Evolutionary conservation across 2,113 vertebrate species (phyloP), one percentile per base, ranked within the genome.

Genomic region (Malaclemys terrapin): DNA sequence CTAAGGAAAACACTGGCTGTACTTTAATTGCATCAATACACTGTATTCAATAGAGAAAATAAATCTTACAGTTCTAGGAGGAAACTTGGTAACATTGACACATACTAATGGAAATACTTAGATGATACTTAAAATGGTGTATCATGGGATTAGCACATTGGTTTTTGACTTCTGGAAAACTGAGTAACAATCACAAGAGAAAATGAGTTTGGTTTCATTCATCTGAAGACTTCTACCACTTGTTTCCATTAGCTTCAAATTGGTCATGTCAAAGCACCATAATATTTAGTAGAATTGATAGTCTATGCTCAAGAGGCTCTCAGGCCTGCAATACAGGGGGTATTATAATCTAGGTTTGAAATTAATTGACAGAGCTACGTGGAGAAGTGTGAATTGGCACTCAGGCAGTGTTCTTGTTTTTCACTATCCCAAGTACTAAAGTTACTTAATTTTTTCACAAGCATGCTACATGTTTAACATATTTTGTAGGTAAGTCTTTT

Each of bases 71-170:
- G 25, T 3, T 82, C 86, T 86, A 69, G 56, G 92, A 50, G n/a
- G 8, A 89, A 16, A 35, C 49, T 86, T 0, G 0, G 6, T 52
- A 22, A 1, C n/a, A 79, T 20, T 87, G 56, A 57, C 35, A 89
- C 16, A 31, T 20, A 80, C 5, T 92, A 90, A 80, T 50, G 42
- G 57, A 90, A 89, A 75, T 79, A n/a, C 3, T 88, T 90, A 62
- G 7, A 38, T 75, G 65, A 1, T 4, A 80, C 76, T 88, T 62
- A 92, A 85, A 59, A 85, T 80, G 85, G 8, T 13, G 10, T 81
- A 13, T 93, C 24, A 72, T 27, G n/a, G 6, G 1, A 85, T 72
- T 87, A 89, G 17, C 0, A 1, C 16, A 75, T 5, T 52, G 24
- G 6, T 24, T 3, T 87, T 57, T 87, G 72, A 49, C 20, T 87